Evolutionary conservation across 2,888 invertebrate species (phyloP).

Genomic region (Thymelicus sylvestris): DNA sequence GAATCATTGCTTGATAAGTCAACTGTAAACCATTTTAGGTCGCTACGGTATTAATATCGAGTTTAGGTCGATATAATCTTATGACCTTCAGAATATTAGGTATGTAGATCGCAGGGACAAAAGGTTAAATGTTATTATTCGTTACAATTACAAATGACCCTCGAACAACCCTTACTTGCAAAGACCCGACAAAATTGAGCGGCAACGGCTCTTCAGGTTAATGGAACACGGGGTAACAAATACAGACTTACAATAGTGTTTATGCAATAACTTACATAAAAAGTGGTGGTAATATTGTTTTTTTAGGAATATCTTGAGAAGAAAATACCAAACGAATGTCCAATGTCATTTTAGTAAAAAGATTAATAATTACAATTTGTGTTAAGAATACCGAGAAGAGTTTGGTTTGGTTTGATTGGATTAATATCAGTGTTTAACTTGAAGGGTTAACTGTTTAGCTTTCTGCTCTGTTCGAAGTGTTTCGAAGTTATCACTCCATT

Average conservation of each 20-base stretch:
- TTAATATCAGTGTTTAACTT: no score
- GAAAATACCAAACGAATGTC: no score
- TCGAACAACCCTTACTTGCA: conserved; percentile 2
- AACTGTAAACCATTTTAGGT: not conserved
- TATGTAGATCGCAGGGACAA: conserved; percentile 1
- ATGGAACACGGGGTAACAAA: not conserved
- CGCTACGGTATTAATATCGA: not conserved
- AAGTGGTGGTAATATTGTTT: not conserved
- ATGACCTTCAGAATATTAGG: not conserved
- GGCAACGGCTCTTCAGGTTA: not conserved
- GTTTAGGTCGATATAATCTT: not conserved
- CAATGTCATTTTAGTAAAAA: no score
- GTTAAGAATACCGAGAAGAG: no score
- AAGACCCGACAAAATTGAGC: conserved; percentile 6
- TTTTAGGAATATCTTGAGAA: not conserved
- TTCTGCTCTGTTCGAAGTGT: no score
- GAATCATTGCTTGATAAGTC: no score
- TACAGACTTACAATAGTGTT: conserved; percentile 1
- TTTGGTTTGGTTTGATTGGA: no score
- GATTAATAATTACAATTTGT: no score
- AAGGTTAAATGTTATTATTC: conserved; percentile 15
- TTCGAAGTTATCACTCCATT: no score
- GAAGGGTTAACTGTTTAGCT: no score
- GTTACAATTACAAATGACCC: conserved; percentile 13
- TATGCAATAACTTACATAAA: not conserved